A percentile compares a stretch with the other conserved stretches of the same genome.
These are phyloP conservation scores for Drosophila suzukii DNA, from an alignment of 1,140 invertebrate species.

Conservation along the genomic window DNA sequence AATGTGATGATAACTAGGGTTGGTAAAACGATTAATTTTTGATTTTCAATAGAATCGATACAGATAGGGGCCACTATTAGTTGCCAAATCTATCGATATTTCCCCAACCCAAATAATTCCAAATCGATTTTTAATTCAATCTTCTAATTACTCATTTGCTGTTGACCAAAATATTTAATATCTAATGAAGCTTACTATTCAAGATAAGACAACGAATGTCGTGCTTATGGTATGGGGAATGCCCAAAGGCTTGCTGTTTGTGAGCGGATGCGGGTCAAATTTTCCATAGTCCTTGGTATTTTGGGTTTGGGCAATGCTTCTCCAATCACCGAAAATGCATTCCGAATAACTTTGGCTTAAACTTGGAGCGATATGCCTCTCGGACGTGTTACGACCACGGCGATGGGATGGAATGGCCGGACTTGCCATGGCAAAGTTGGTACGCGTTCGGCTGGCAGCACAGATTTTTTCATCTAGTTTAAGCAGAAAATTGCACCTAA, in stretches of 20 bases:
- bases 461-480: conserved; percentile 74
- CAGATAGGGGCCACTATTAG: no score
- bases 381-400: conserved; percentile 5
- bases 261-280: conserved; percentile 1
- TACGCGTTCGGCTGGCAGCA: conserved; percentile 29
- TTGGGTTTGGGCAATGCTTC: conserved; percentile 8
- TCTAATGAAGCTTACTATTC: no score
- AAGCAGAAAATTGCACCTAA: conserved; percentile 78
- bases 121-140: no score
- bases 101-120: no score
- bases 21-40: no score
- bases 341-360: conserved; percentile 44
- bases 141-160: no score
- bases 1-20: no score
- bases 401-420: conserved; percentile 3
- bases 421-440: conserved; percentile 3
- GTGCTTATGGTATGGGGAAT: neutral
- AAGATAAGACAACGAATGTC: no score
- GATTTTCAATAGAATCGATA: no score
- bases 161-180: no score
- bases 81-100: no score
- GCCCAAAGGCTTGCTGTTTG: neutral
- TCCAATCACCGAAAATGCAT: conserved; percentile 46
- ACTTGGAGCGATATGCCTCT: conserved; percentile 24
- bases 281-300: neutral